Percentiles rank a stretch among this genome's conserved stretches.
These are phyloP conservation scores for Leucoma salicis DNA, from an alignment of 2,888 invertebrate genomes.

Conservation along the genomic window DNA sequence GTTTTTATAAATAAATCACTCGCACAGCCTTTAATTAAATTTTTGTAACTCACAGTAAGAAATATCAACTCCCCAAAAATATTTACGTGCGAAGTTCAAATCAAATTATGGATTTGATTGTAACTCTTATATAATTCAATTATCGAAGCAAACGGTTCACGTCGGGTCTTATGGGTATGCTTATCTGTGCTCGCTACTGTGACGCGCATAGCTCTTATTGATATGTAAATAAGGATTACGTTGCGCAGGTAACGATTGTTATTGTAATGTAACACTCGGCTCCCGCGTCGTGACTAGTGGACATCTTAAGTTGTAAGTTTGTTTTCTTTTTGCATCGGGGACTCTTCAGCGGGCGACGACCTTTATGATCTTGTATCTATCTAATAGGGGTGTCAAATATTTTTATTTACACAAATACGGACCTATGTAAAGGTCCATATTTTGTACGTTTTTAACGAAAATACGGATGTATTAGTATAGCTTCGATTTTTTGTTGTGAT, in stretches of 20 bases:
- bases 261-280: constrained; percentile 71
- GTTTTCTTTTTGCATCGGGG: constrained; percentile 72
- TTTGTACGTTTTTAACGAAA: too few species aligned
- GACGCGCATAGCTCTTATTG: constrained; percentile 38
- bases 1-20: too few species aligned
- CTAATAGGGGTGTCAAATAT: constrained; percentile 48
- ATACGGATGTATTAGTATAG: too few species aligned
- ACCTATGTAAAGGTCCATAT: too few species aligned
- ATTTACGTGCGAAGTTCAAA: constrained; percentile 12
- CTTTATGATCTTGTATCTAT: constrained; percentile 46
- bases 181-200: constrained; percentile 24
- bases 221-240: constrained; percentile 40
- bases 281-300: constrained; percentile 50
- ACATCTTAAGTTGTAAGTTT: constrained; percentile 75
- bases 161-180: constrained; percentile 18
- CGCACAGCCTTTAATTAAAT: too few species aligned
- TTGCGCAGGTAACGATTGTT: constrained; percentile 50
- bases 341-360: constrained; percentile 67
- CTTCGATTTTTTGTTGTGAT: too few species aligned
- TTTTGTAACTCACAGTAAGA: background rate
- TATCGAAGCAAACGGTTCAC: constrained; percentile 54
- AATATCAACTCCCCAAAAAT: background rate
- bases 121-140: constrained; percentile 58
- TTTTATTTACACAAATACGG: too few species aligned
- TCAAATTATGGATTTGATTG: constrained; percentile 34